A percentile compares a stretch with the other conserved stretches of the same genome.
Conservation (phyloP, 2,113 vertebrate species). For the Bos indicus region DNA sequence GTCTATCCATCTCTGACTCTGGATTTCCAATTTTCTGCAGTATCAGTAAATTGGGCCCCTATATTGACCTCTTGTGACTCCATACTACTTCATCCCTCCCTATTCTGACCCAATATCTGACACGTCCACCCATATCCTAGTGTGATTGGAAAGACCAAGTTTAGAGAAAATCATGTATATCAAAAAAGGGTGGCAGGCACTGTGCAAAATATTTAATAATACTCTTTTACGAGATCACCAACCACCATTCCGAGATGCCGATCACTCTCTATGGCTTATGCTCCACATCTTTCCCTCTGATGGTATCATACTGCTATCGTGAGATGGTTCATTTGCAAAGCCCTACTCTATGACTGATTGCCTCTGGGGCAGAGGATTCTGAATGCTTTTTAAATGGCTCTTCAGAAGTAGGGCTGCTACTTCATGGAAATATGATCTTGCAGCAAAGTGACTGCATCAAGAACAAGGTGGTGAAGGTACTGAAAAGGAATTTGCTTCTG, state of each 20-base stretch:
- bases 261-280: neutral
- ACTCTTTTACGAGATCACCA: neutral
- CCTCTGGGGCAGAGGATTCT: neutral
- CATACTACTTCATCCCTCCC: neutral
- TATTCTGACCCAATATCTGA: neutral
- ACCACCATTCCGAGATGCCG: neutral
- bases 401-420: neutral
- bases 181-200: neutral
- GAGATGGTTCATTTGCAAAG: neutral
- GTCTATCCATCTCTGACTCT: neutral
- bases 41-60: neutral
- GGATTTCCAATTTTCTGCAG: neutral
- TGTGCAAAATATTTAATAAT: neutral
- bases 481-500: neutral
- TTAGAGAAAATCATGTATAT: neutral
- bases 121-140: neutral
- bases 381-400: neutral
- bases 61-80: neutral
- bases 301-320: neutral
- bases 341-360: neutral
- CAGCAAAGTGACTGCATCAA: neutral
- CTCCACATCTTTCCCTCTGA: neutral
- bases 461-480: neutral
- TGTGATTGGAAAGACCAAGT: neutral
- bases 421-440: neutral